Percentiles rank a stretch among this genome's conserved stretches.
Evolutionary conservation across 2,113 vertebrate genomes (phyloP).

Genomic region (Corynorhinus townsendii): DNA sequence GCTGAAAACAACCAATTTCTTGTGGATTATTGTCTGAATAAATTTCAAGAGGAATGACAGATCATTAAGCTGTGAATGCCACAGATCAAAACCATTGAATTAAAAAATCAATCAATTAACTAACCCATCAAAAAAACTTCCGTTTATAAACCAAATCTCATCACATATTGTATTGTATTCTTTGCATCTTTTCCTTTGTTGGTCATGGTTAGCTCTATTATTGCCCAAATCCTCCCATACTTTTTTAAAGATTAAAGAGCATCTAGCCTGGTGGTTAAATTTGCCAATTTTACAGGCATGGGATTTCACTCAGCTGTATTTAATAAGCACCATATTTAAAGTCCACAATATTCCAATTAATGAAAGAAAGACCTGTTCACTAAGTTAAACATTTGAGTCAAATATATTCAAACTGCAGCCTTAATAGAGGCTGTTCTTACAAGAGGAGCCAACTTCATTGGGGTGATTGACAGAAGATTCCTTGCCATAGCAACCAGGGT

Average conservation of each 20-base stretch:
- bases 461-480: conserved; percentile 78
- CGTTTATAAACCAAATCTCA: neutral
- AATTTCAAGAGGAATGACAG: conserved; percentile 77
- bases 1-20: conserved; percentile 85
- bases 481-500: conserved; percentile 79
- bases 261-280: neutral
- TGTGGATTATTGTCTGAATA: conserved; percentile 81
- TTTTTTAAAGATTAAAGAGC: neutral
- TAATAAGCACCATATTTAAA: neutral
- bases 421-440: conserved; percentile 48
- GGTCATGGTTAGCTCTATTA: neutral
- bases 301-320: neutral
- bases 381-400: conserved; percentile 55
- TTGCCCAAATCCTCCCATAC: neutral
- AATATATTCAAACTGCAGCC: conserved; percentile 49
- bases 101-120: conserved; percentile 47
- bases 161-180: neutral
- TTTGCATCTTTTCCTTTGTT: neutral
- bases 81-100: conserved; percentile 68
- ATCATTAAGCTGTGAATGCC: conserved; percentile 72
- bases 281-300: neutral
- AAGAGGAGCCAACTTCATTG: conserved; percentile 66
- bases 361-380: conserved; percentile 56
- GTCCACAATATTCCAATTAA: neutral
- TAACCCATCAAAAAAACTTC: conserved; percentile 47